These are phyloP conservation scores for Geococcyx californianus DNA, from an alignment of 2,113 vertebrate species.

Conservation along the genomic window DNA sequence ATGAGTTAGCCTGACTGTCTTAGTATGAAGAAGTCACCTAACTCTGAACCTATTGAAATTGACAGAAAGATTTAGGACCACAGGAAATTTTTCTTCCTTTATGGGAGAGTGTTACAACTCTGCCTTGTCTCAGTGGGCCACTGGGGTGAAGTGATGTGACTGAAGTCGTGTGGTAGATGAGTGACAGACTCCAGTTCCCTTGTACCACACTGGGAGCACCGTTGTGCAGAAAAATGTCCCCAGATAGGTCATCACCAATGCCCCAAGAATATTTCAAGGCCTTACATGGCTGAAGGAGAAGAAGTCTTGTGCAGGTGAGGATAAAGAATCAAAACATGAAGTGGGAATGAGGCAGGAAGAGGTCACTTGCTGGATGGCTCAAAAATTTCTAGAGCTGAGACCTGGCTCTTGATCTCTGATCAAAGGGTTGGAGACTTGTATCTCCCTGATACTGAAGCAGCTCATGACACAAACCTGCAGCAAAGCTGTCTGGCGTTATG, in stretches of 20 bases:
- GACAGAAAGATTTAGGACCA: not conserved
- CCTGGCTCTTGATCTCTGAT: not conserved
- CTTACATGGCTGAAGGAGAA: not conserved
- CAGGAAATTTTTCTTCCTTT: not conserved
- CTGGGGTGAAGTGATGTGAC: not conserved
- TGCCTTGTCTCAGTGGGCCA: not conserved
- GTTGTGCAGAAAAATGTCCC: not conserved
- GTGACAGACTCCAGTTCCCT: not conserved
- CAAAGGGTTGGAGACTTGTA: not conserved
- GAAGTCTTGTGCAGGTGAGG: not conserved
- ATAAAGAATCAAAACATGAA: not conserved
- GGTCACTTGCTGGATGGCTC: not conserved
- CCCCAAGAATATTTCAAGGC: not conserved
- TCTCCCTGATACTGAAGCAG: not conserved
- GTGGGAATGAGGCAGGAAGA: not conserved
- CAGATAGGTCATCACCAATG: not conserved
- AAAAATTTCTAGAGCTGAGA: not conserved
- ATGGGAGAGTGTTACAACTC: not conserved
- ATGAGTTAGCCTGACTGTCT: not conserved
- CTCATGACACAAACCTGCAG: not conserved
- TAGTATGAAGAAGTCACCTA: not conserved
- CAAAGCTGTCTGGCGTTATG: not conserved
- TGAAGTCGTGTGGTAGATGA: not conserved
- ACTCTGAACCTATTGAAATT: not conserved
- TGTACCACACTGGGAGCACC: not conserved